Evolutionary conservation across 2,113 vertebrate species (phyloP).

Genomic region (Cyphomyrus discorhynchus): DNA sequence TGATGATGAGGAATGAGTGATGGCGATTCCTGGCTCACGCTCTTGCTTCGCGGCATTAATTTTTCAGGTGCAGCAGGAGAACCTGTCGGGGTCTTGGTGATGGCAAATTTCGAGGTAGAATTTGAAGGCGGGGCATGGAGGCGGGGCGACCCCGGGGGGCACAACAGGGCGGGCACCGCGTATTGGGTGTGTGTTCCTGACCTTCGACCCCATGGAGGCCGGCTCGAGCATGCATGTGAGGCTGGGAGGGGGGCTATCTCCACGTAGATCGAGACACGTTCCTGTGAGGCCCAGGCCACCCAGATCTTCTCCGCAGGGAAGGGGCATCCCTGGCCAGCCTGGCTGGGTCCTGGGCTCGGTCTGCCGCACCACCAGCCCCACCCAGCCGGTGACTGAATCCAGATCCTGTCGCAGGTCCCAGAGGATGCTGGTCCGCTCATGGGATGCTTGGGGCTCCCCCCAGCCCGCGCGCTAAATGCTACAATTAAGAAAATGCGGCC

Average conservation of each 20-base stretch:
- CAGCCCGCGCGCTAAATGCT: slow-evolving; percentile 41
- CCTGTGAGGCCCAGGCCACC: neutral
- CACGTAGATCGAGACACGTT: neutral
- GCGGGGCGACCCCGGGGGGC: neutral
- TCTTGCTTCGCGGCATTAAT: neutral
- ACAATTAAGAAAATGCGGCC: slow-evolving; percentile 57
- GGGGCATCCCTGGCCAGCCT: neutral
- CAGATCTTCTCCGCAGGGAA: neutral
- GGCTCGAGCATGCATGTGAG: neutral
- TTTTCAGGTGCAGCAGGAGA: neutral
- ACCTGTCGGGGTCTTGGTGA: neutral
- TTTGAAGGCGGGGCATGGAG: neutral
- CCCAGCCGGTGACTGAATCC: slow-evolving; percentile 42
- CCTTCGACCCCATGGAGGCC: neutral
- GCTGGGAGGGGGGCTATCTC: neutral
- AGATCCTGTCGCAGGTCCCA: slow-evolving; percentile 38
- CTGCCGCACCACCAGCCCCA: neutral
- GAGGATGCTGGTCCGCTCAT: slow-evolving; percentile 23
- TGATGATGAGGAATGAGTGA: neutral
- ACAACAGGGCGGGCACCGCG: neutral
- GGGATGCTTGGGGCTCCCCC: slow-evolving; percentile 42
- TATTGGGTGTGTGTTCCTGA: slow-evolving; percentile 1
- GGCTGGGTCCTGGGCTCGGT: neutral
- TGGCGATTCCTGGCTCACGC: neutral
- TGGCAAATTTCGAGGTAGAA: neutral